Evolutionary conservation across 2,888 invertebrate species (phyloP).

Genomic region (Philonicus albiceps): DNA sequence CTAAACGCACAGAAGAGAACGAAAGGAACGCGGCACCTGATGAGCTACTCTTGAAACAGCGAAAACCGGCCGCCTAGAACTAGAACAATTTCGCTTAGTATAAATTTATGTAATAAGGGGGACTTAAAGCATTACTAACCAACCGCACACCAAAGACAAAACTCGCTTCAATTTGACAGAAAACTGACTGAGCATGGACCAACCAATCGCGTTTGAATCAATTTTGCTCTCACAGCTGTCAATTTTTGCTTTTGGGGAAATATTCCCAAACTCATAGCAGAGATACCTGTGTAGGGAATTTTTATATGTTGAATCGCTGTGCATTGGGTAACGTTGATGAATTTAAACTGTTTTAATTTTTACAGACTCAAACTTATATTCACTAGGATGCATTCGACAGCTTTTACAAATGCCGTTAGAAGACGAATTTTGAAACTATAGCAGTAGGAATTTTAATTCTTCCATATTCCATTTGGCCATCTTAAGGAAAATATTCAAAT

Average conservation of each 20-base stretch:
- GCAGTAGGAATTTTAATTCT: too few species aligned
- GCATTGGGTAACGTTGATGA: too few species aligned
- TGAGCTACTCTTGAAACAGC: background rate
- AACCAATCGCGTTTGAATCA: background rate
- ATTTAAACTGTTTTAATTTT: too few species aligned
- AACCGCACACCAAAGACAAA: background rate
- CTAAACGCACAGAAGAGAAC: background rate
- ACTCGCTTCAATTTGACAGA: slow-evolving; percentile 43
- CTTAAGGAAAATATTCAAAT: too few species aligned
- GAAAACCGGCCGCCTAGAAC: background rate
- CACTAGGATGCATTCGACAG: too few species aligned
- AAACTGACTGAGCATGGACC: slow-evolving; percentile 38
- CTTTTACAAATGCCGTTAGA: too few species aligned
- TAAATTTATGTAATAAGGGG: background rate
- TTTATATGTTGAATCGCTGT: too few species aligned
- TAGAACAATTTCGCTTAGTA: background rate
- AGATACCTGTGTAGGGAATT: background rate
- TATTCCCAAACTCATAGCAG: background rate
- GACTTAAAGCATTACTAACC: background rate
- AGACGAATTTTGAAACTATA: too few species aligned
- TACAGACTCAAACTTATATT: too few species aligned
- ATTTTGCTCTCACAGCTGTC: background rate
- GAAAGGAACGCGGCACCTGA: background rate
- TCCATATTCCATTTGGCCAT: too few species aligned
- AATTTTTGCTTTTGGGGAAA: background rate